Evolutionary conservation across 2,113 vertebrate species (phyloP), one percentile per base, ranked within the genome.

Genomic region (Clinocottus analis): DNA sequence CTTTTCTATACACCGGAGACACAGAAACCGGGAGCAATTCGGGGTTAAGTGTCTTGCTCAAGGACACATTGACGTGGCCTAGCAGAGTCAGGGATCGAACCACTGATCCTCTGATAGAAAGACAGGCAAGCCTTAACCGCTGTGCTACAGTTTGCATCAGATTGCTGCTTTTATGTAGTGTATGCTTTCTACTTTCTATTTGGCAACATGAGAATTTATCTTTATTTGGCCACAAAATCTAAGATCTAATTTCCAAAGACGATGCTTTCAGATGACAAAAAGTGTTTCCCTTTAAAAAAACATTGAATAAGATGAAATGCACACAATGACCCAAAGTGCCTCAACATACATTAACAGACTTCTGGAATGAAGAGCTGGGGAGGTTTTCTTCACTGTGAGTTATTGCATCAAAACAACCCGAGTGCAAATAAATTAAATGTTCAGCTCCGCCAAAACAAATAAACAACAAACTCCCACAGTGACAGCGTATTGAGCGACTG

Each of bases 341-440:
- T 67, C 6, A 39, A 17, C 33, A 59, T 77, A 31, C 55, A 5
- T 69, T 41, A 74, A 62, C n/a, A 56, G 31, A 25, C 39, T 51
- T 45, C 23, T 6, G 58, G 39, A 19, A 83, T 63, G 17, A 79
- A 29, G 49, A 75, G 25, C n/a, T 39, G 37, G 25, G 31, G 47
- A 35, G 21, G 2, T 66, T 65, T 41, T 19, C 47, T 75, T 19
- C 25, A 61, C 23, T 71, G 19, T 60, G 47, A 76, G 25, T 17
- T 10, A 77, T 61, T 19, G 21, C 10, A 67, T 82, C 73, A 75
- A 62, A 80, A 43, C 27, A 43, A 45, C 23, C 27, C 7, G 29
- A 76, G 6, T 35, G 17, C 12, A 76, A 74, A 86, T 65, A 78
- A 80, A 86, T 60, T 69, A 64, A 17, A 6, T 17, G n/a, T 11